A percentile compares a stretch with the other conserved stretches of the same genome.
Conservation (phyloP, 2,113 vertebrate genomes). For the Pterocles burchelli region DNA sequence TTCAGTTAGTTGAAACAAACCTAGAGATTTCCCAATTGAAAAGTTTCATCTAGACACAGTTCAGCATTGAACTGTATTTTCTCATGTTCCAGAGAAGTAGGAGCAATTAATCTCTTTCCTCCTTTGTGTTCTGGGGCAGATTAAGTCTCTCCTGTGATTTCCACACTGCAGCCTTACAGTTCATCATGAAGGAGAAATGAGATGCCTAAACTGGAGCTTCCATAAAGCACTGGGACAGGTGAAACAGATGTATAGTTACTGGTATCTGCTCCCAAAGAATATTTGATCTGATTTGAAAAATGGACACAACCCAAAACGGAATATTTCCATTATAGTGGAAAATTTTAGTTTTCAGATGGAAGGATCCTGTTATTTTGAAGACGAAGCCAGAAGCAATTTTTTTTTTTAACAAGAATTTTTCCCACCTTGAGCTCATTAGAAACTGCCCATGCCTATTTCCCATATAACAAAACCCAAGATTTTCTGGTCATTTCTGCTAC, state of each 20-base stretch:
- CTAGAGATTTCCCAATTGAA: not conserved
- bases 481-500: not conserved
- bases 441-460: not conserved
- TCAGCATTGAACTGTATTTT: not conserved
- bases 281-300: not conserved
- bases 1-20: not conserved
- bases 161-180: not conserved
- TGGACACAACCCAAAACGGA: not conserved
- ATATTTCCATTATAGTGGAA: not conserved
- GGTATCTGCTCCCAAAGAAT: not conserved
- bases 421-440: not conserved
- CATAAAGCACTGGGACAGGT: not conserved
- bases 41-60: not conserved
- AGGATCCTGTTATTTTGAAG: not conserved
- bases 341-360: not conserved
- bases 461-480: not conserved
- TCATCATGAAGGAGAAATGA: fast-evolving
- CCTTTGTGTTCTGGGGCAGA: not conserved
- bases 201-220: not conserved
- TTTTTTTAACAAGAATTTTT: not conserved
- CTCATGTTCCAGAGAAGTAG: not conserved
- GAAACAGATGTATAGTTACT: not conserved
- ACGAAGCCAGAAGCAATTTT: not conserved
- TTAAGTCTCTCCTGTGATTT: not conserved
- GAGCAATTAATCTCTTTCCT: not conserved